These are phyloP conservation scores for Megaleporinus macrocephalus DNA, from an alignment of 2,113 vertebrate species.

Conservation along the genomic window DNA sequence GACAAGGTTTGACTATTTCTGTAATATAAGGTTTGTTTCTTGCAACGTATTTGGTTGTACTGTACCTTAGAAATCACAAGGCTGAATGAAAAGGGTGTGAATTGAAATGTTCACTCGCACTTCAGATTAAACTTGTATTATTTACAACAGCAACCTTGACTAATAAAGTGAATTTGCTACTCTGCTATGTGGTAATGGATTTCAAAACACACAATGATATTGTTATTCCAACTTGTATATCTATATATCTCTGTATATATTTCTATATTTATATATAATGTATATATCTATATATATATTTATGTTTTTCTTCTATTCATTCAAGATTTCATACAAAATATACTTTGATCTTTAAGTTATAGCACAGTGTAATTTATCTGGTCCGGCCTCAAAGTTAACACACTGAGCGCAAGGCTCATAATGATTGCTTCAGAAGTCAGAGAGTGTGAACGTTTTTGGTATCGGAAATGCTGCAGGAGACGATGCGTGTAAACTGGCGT, in stretches of 20 bases:
- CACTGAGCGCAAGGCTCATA: background rate
- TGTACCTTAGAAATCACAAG: background rate
- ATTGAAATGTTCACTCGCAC: background rate
- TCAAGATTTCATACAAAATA: conserved; percentile 32
- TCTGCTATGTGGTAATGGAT: background rate
- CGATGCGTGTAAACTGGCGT: conserved; percentile 36
- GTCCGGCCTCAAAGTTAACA: conserved; percentile 29
- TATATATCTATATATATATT: background rate
- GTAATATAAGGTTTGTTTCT: too few species aligned
- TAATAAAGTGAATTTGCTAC: background rate
- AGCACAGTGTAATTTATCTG: conserved; percentile 45
- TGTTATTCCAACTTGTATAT: background rate
- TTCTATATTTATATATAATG: background rate
- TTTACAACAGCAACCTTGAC: background rate
- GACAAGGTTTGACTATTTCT: background rate
- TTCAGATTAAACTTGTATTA: background rate
- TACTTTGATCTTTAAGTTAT: conserved; percentile 34
- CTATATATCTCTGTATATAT: background rate
- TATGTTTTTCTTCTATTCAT: conserved; percentile 1
- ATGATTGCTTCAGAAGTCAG: conserved; percentile 43
- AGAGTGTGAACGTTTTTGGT: conserved; percentile 13
- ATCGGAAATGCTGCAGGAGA: conserved; percentile 35
- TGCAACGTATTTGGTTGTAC: conserved; percentile 14
- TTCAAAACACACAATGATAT: background rate
- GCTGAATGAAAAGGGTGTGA: background rate